phyloP scores from a whole-genome alignment of 2,888 invertebrate genomes.

The Actias luna region DNA sequence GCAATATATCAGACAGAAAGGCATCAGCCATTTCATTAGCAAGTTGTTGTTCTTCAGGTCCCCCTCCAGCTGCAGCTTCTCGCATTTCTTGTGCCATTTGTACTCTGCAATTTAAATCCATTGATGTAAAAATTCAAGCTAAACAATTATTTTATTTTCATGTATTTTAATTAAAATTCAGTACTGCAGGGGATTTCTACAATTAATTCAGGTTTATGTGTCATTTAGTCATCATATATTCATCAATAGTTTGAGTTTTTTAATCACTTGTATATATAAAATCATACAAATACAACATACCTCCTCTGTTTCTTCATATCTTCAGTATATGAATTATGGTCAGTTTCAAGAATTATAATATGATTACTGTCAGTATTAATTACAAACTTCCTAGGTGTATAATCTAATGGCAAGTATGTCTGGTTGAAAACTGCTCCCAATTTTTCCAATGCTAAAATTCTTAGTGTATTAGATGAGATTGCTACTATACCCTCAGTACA shows the following conservation, averaged over 20 bases:
- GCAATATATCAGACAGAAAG: slow-evolving; percentile 95
- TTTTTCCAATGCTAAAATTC: slow-evolving; percentile 98
- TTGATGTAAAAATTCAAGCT: neutral
- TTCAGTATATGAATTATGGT: slow-evolving; percentile 99
- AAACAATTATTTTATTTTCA: neutral
- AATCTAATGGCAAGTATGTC: slow-evolving; percentile 94
- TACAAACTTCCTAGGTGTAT: slow-evolving; percentile 97
- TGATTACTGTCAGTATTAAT: slow-evolving; percentile 95
- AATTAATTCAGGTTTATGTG: slow-evolving; percentile 59
- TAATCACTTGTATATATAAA: neutral
- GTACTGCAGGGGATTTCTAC: slow-evolving; percentile 76
- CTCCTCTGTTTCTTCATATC: slow-evolving; percentile 95
- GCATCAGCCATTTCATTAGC: slow-evolving; percentile 99
- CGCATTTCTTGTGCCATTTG: slow-evolving; percentile 99
- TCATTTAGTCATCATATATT: slow-evolving; percentile 64
- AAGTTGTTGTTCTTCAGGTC: slow-evolving; percentile 96
- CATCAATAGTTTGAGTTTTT: neutral
- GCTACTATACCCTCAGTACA: slow-evolving; percentile 99
- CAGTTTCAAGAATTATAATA: slow-evolving; percentile 96
- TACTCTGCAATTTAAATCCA: slow-evolving; percentile 75
- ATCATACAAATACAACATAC: slow-evolving; percentile 37
- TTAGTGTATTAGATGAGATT: slow-evolving; percentile 97
- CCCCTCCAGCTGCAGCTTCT: slow-evolving; percentile 90
- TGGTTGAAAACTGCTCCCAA: slow-evolving; percentile 99
- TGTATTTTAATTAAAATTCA: slow-evolving; percentile 37